Evolutionary conservation across 2,113 vertebrate species (phyloP).

Genomic region (Corynorhinus townsendii): DNA sequence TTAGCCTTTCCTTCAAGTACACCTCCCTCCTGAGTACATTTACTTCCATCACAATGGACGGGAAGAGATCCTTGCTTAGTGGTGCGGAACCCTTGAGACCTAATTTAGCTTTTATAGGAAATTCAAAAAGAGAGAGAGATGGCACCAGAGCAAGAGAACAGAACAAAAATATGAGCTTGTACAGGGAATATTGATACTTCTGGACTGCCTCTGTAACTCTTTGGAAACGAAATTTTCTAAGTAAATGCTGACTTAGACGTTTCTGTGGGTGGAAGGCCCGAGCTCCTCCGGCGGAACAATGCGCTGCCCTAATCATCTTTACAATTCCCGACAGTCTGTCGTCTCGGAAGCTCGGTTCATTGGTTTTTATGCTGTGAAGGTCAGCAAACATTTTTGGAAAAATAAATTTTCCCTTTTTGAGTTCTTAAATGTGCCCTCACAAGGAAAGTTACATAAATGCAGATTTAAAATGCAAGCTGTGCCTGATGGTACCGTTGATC

Average conservation of each 20-base stretch:
- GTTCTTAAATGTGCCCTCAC: slow-evolving; percentile 38
- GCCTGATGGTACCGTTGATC: not conserved
- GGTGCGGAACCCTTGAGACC: slow-evolving; percentile 79
- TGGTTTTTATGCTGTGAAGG: slow-evolving; percentile 54
- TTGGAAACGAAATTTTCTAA: slow-evolving; percentile 74
- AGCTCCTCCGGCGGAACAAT: slow-evolving; percentile 46
- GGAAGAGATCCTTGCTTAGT: slow-evolving; percentile 82
- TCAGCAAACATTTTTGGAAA: slow-evolving; percentile 55
- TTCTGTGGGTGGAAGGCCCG: slow-evolving; percentile 40
- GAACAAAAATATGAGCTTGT: slow-evolving; percentile 78
- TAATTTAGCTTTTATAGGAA: slow-evolving; percentile 86
- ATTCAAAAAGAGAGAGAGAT: slow-evolving; percentile 78
- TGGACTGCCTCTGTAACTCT: slow-evolving; percentile 75
- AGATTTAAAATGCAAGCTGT: slow-evolving; percentile 63
- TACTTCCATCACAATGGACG: slow-evolving; percentile 81
- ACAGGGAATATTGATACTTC: slow-evolving; percentile 80
- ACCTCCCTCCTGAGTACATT: slow-evolving; percentile 79
- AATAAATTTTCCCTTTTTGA: slow-evolving; percentile 45
- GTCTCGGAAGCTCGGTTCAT: not conserved
- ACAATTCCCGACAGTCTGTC: slow-evolving; percentile 22
- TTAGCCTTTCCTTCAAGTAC: slow-evolving; percentile 75
- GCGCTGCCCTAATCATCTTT: slow-evolving; percentile 34
- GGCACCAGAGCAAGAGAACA: slow-evolving; percentile 64
- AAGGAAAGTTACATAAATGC: slow-evolving; percentile 67
- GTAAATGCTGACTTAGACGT: slow-evolving; percentile 78